phyloP scores from a whole-genome alignment of 1,140 invertebrate genomes.

The Drosophila ironensis region DNA sequence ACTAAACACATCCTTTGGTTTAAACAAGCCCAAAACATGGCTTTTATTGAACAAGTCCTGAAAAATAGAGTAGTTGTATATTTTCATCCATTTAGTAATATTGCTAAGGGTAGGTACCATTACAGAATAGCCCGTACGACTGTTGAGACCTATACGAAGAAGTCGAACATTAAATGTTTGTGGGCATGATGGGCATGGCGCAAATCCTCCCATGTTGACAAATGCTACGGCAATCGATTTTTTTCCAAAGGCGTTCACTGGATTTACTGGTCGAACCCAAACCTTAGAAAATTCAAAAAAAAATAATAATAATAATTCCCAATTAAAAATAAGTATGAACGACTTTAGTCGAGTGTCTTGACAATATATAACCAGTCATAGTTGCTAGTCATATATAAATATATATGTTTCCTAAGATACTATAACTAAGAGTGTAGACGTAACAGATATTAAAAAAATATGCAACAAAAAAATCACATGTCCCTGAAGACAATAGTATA shows the following conservation, averaged over 20 bases:
- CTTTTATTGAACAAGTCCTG: constrained; percentile 48
- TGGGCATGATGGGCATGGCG: constrained; percentile 42
- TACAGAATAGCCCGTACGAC: constrained; percentile 38
- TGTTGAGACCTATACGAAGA: constrained; percentile 10
- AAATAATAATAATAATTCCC: too few species aligned
- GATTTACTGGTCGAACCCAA: constrained; percentile 47
- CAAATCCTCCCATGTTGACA: not conserved
- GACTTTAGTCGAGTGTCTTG: too few species aligned
- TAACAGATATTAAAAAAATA: too few species aligned
- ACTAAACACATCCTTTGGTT: constrained; percentile 27
- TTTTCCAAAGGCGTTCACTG: constrained; percentile 21
- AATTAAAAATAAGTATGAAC: too few species aligned
- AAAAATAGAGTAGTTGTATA: not conserved
- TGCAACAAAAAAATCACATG: too few species aligned
- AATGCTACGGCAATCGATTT: constrained; percentile 51
- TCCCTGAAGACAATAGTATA: too few species aligned
- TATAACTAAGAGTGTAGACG: too few species aligned
- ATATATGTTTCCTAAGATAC: too few species aligned
- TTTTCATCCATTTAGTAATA: not conserved
- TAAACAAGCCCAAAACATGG: constrained; percentile 36
- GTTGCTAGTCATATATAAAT: too few species aligned
- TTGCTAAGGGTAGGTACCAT: constrained; percentile 11
- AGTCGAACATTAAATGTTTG: constrained; percentile 10
- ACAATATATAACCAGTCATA: too few species aligned
- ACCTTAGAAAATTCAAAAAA: constrained; percentile 29